phyloP scores from a whole-genome alignment of 2,113 vertebrate genomes.

The Rousettus leschenaultii region DNA sequence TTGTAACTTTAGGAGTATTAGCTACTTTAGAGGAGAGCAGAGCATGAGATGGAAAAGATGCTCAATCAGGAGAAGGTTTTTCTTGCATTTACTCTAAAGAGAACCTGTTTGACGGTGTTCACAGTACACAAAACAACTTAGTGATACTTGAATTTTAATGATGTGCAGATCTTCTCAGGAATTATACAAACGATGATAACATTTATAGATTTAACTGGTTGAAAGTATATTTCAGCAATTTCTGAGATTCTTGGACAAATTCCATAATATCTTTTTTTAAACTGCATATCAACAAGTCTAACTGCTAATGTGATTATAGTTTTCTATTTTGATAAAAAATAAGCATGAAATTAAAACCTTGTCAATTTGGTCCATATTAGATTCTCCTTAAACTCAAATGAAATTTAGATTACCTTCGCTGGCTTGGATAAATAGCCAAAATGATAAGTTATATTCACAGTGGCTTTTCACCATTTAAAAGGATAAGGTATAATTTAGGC shows the following conservation, averaged over 20 bases:
- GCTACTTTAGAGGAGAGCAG: not conserved
- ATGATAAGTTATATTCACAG: not conserved
- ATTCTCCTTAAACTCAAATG: conserved; percentile 18
- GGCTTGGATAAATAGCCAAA: conserved; percentile 5
- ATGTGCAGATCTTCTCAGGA: not conserved
- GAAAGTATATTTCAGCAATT: not conserved
- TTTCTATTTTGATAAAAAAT: not conserved
- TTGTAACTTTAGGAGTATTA: not conserved
- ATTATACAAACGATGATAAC: not conserved
- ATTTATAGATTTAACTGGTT: not conserved
- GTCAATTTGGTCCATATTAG: not conserved
- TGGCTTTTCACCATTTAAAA: not conserved
- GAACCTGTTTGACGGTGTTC: not conserved
- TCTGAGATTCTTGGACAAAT: conserved; percentile 35
- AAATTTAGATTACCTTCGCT: not conserved
- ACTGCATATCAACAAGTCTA: not conserved
- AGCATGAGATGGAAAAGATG: not conserved
- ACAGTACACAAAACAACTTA: not conserved
- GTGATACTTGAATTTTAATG: not conserved
- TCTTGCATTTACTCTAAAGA: not conserved
- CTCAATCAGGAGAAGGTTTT: not conserved
- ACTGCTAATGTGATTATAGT: not conserved
- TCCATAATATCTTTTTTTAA: not conserved
- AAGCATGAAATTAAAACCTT: not conserved
- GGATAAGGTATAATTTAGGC: not conserved